Base-by-base conservation (phyloP, 1,140 invertebrate genomes). In the Cydia pomonella region DNA sequence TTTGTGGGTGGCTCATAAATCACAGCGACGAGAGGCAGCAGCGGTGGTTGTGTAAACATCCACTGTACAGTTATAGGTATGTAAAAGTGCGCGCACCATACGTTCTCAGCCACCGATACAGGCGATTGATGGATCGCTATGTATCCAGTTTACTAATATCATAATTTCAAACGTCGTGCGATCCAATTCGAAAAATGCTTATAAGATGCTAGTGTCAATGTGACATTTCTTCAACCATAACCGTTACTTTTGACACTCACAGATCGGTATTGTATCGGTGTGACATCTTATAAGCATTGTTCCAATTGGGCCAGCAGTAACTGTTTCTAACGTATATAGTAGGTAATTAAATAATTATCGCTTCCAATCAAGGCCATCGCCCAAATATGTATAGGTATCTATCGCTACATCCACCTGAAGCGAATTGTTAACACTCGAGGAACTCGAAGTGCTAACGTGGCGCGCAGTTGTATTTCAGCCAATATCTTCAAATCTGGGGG, bases 1-100 rank as follows among this genome's bases (percentile, higher is more conserved):
- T 41, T 69, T 69, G 64, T 69, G 64, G 64, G 64, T 33, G 27
- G 64, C 27, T 69, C 64, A 69, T 69, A 69, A 69, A 69, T 69
- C 64, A 69, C 64, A 18, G n/a, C 29, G 64, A 38, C 33, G 29
- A 69, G 64, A 69, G 64, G 64, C 64, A 33, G 33, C 29, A 16
- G 64, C 29, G 64, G 29, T 38, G 29, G 64, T 18, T 69, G 64
- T 41, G 64, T 38, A 69, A 38, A 69, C 63, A 66, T 13, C 63
- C 16, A 63, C 21, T 29, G 27, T 10, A 66, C 64, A 69, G 64
- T 33, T 69, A 69, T 69, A 33, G 64, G 16, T 69, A 33, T 29
- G 16, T 69, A 33, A 33, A 33, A 18, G 29, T 29, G 29, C 64
- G 63, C 25, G 29, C 13, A 23, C 13, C 64, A 69, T 69, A 69